A percentile compares a stretch with the other conserved stretches of the same genome.
phyloP scores from a whole-genome alignment of 2,888 invertebrate species.

The Synergus japonicus region DNA sequence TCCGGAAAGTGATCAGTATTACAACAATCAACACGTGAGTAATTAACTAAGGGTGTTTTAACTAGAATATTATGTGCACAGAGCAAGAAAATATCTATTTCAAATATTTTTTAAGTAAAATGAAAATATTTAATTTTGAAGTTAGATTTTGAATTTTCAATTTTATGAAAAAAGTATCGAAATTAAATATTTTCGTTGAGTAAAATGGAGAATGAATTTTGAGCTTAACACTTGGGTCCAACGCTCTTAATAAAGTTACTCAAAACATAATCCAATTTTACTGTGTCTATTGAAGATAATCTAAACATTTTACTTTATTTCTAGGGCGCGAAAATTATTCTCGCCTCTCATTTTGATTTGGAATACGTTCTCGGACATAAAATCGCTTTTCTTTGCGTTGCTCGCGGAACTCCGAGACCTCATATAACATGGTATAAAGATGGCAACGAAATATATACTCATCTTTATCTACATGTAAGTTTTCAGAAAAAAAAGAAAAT shows the following conservation, averaged over 20 bases:
- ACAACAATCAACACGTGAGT: constrained; percentile 92
- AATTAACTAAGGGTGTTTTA: neutral
- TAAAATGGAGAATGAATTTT: too few species aligned
- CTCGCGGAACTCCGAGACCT: constrained; percentile 92
- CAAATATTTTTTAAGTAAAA: too few species aligned
- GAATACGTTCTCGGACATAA: constrained; percentile 97
- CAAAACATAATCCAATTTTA: constrained; percentile 9
- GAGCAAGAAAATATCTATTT: too few species aligned
- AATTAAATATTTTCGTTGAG: too few species aligned
- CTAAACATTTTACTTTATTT: neutral
- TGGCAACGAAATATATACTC: constrained; percentile 94
- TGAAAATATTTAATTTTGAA: too few species aligned
- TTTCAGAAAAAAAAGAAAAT: neutral
- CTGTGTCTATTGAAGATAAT: constrained; percentile 12
- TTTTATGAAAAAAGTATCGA: too few species aligned
- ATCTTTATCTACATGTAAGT: constrained; percentile 89
- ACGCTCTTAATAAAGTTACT: neutral
- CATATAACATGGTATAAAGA: constrained; percentile 98
- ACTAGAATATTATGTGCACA: too few species aligned
- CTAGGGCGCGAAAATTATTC: constrained; percentile 92
- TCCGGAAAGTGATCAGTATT: constrained; percentile 93
- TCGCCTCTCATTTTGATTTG: constrained; percentile 94
- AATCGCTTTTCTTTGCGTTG: constrained; percentile 94
- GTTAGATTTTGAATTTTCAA: too few species aligned
- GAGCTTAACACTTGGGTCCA: too few species aligned